Evolutionary conservation across 1,140 invertebrate species (phyloP), one percentile per base, ranked within the genome.

Genomic region (Trialeurodes vaporariorum): DNA sequence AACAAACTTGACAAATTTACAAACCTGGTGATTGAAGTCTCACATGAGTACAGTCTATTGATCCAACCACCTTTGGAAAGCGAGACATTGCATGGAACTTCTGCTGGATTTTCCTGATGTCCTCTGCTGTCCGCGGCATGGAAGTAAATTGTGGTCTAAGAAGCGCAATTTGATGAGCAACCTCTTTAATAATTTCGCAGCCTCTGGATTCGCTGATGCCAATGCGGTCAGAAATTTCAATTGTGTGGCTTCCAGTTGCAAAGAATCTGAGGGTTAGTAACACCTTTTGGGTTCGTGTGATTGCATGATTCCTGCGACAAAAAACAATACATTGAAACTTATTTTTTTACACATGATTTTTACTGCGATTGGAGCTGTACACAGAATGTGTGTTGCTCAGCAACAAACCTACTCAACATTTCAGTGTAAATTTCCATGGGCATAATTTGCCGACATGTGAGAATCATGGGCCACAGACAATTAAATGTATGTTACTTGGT

Each of bases 11-110:
- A 27, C 17, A 22, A 27, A 27, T 23, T 63, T 64, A 25, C 34
- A 40, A n/a, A 76, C 78, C 72, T 77, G 79, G 77, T 68, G 72
- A 65, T 65, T 66, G 70, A 61, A 75, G 74, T 66, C 77, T 79
- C 26, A 81, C 72, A 70, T 81, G 71, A 75, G 71, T 79, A 73
- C 71, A 79, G 75, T 76, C 80, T 73, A 75, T 77, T 72, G 76
- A 71, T 74, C 80, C 73, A 75, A 76, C 69, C 74, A 80, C 70
- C 72, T 27, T 63, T 59, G 67, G 64, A 26, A 70, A 69, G 5
- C 68, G 27, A 9, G 64, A 34, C 27, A 67, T 61, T 0, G 34
- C 25, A 59, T 34, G 64, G 40, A 71, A 71, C n/a, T 58, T 13
- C 21, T 24, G 2, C 5, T 65, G 25, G 17, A 26, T 59, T 49